phyloP scores from a whole-genome alignment of 1,140 invertebrate species.

The Bombus pyrosoma region DNA sequence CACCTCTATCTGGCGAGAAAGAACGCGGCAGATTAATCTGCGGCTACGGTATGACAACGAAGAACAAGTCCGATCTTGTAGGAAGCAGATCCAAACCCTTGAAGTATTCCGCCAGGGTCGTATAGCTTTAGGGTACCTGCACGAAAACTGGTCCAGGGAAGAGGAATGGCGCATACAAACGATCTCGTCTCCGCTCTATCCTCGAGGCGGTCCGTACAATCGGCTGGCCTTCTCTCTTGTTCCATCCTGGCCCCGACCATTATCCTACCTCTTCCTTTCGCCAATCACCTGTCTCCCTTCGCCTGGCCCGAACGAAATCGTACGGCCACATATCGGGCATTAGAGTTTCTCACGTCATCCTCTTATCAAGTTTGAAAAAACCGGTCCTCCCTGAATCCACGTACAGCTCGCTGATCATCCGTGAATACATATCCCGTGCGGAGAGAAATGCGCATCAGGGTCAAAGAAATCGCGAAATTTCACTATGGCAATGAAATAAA shows the following conservation, averaged over 20 bases:
- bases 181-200: conserved; percentile 63
- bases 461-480: neutral
- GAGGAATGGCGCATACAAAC: conserved; percentile 64
- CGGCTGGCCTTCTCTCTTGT: conserved; percentile 21
- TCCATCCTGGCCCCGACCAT: conserved; percentile 36
- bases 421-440: neutral
- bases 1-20: neutral
- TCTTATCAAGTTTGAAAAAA: conserved; percentile 71
- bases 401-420: conserved; percentile 18
- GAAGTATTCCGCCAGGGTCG: conserved; percentile 61
- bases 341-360: conserved; percentile 74
- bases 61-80: conserved; percentile 44
- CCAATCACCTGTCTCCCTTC: conserved; percentile 44
- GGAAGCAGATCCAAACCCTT: conserved; percentile 49
- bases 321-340: conserved; percentile 62
- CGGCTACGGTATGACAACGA: conserved; percentile 44
- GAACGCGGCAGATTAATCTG: conserved; percentile 48
- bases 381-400: conserved; percentile 49
- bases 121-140: conserved; percentile 61
- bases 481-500: no score
- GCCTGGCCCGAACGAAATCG: conserved; percentile 37
- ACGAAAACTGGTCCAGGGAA: conserved; percentile 72
- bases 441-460: neutral
- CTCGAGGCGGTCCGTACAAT: conserved; percentile 42
- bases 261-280: conserved; percentile 60